Percentiles rank a stretch among this genome's conserved stretches.
phyloP scores from a whole-genome alignment of 2,888 invertebrate species.

The Xylophagus ater region DNA sequence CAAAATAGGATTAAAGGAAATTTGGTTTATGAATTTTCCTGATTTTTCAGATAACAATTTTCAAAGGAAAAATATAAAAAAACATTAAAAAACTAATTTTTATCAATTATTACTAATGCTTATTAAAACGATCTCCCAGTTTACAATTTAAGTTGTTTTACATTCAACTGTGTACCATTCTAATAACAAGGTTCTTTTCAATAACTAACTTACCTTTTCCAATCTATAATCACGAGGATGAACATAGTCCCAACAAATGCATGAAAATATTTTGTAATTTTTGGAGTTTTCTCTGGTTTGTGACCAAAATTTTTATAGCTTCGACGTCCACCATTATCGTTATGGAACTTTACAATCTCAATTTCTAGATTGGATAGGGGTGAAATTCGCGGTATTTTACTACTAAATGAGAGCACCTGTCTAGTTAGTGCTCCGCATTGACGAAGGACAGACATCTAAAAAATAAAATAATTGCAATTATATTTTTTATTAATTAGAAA shows the following conservation, averaged over 20 bases:
- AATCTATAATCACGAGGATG: constrained; percentile 35
- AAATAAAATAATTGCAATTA: no score
- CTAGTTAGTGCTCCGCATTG: constrained; percentile 7
- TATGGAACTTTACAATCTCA: not conserved
- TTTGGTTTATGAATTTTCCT: not conserved
- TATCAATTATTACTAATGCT: no score
- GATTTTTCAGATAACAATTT: not conserved
- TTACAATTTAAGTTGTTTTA: not conserved
- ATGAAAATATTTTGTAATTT: constrained; percentile 38
- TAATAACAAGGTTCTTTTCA: not conserved
- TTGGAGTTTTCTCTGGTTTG: constrained; percentile 36
- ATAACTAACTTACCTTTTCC: constrained; percentile 37
- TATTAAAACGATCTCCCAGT: no score
- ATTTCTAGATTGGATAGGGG: not conserved
- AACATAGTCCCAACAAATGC: constrained; percentile 33
- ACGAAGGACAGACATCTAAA: constrained; percentile 12
- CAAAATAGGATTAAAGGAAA: not conserved
- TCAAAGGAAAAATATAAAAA: constrained; percentile 1
- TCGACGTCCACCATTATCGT: constrained; percentile 18
- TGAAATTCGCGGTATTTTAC: not conserved
- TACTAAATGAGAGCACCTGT: not conserved
- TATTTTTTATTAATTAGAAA: no score
- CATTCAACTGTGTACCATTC: not conserved
- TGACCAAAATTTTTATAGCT: constrained; percentile 48
- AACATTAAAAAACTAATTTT: not conserved